Percentiles rank a stretch among this genome's conserved stretches.
These are phyloP conservation scores for Plusia festucae DNA, from an alignment of 2,888 invertebrate species.

Conservation along the genomic window DNA sequence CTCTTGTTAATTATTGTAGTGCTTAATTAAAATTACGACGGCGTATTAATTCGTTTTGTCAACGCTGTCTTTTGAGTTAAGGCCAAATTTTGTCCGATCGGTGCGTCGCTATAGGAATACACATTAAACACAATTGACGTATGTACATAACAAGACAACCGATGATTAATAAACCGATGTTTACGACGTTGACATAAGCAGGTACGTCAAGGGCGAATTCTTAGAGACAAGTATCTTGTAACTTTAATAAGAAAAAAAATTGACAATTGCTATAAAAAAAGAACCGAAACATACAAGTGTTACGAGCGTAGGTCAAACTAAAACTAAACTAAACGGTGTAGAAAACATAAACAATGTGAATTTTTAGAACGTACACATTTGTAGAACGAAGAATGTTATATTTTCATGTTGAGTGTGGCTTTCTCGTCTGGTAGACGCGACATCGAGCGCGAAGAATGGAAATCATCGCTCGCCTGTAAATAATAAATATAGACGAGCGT, in stretches of 20 bases:
- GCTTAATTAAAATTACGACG: slow-evolving; percentile 62
- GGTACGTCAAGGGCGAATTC: slow-evolving; percentile 48
- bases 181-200: slow-evolving; percentile 54
- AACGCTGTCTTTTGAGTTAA: slow-evolving; percentile 44
- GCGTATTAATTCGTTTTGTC: slow-evolving; percentile 51
- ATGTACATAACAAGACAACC: slow-evolving; percentile 55
- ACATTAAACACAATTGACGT: slow-evolving; percentile 52
- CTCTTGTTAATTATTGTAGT: slow-evolving; percentile 62
- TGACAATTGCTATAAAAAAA: slow-evolving; percentile 23
- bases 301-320: slow-evolving; percentile 22
- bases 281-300: slow-evolving; percentile 12
- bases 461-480: slow-evolving; percentile 70
- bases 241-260: slow-evolving; percentile 32
- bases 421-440: slow-evolving; percentile 70
- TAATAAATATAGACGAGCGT: slow-evolving; percentile 70
- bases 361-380: slow-evolving; percentile 51
- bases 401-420: slow-evolving; percentile 66
- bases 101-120: slow-evolving; percentile 26
- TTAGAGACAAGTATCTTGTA: slow-evolving; percentile 31
- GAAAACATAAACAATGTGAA: slow-evolving; percentile 41
- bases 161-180: slow-evolving; percentile 57
- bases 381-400: slow-evolving; percentile 58
- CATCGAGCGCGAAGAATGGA: slow-evolving; percentile 75
- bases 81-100: slow-evolving; percentile 35
- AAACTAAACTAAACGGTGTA: slow-evolving; percentile 29